phyloP scores from a whole-genome alignment of 2,888 invertebrate species.

The Creontiades dilutus region DNA sequence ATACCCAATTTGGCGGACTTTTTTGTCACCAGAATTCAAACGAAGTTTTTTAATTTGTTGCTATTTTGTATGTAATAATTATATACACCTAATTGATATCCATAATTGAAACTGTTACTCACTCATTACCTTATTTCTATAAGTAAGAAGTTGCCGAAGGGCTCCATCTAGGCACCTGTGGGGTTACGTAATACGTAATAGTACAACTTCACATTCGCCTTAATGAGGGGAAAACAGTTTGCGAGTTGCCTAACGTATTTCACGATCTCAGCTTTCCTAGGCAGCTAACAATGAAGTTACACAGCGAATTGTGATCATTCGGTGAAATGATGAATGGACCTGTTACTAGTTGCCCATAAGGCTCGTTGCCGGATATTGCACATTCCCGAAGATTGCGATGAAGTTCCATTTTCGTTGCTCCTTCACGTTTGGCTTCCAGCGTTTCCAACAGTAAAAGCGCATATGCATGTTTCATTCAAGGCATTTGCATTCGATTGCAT shows the following conservation, averaged over 20 bases:
- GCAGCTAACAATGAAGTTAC: not conserved
- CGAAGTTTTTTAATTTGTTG: no score
- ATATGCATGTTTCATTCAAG: conserved; percentile 6
- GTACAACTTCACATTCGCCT: no score
- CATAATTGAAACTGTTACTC: no score
- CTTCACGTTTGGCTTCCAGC: not conserved
- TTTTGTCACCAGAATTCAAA: no score
- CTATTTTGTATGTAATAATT: no score
- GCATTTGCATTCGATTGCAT: conserved; percentile 32
- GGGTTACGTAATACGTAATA: no score
- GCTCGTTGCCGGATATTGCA: not conserved
- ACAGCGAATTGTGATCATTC: not conserved
- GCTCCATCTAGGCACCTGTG: no score
- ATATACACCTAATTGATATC: no score
- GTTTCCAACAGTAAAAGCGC: not conserved
- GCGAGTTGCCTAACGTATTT: not conserved
- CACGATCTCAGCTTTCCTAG: not conserved
- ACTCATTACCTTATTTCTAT: no score
- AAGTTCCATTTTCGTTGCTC: not conserved
- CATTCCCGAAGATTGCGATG: not conserved
- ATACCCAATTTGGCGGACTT: no score
- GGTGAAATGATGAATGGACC: not conserved
- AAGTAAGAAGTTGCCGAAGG: no score
- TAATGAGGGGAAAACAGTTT: no score
- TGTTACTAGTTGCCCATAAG: not conserved